Evolutionary conservation across 2,888 invertebrate genomes (phyloP).

Genomic region (Agonopterix alstromeriana): DNA sequence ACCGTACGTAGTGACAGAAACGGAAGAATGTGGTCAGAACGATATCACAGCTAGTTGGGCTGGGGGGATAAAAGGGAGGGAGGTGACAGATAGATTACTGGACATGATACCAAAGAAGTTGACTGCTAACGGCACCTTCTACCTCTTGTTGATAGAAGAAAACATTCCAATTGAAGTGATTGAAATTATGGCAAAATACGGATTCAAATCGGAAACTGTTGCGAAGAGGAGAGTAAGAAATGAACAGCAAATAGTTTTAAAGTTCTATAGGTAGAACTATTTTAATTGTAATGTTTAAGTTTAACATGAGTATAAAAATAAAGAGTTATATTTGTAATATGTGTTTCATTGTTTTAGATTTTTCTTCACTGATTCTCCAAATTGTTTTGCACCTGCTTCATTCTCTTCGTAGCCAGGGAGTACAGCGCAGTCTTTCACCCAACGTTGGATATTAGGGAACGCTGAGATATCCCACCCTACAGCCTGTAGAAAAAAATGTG

Average conservation of each 20-base stretch:
- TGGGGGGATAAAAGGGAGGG: constrained; percentile 84
- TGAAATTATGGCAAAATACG: constrained; percentile 70
- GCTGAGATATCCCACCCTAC: constrained; percentile 75
- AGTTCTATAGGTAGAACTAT: constrained; percentile 51
- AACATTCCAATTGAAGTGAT: constrained; percentile 88
- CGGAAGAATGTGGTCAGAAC: constrained; percentile 79
- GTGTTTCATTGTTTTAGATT: constrained; percentile 47
- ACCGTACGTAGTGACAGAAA: constrained; percentile 95
- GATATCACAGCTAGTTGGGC: constrained; percentile 85
- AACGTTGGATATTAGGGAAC: constrained; percentile 76
- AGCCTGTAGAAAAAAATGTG: constrained; percentile 52
- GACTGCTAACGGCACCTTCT: constrained; percentile 87
- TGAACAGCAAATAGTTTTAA: constrained; percentile 90
- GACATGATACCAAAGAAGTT: constrained; percentile 82
- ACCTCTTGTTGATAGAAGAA: constrained; percentile 91
- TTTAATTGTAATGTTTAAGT: constrained; percentile 9
- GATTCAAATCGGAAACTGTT: constrained; percentile 79
- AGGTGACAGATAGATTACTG: constrained; percentile 87
- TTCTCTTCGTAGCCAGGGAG: constrained; percentile 79
- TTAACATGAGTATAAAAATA: constrained; percentile 16
- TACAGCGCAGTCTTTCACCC: constrained; percentile 75
- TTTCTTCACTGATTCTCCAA: constrained; percentile 75
- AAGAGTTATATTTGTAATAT: constrained; percentile 17
- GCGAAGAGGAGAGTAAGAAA: constrained; percentile 87
- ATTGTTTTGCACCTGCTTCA: constrained; percentile 74